These are phyloP conservation scores for Chloromyia formosa DNA, from an alignment of 2,888 invertebrate genomes.

Conservation along the genomic window DNA sequence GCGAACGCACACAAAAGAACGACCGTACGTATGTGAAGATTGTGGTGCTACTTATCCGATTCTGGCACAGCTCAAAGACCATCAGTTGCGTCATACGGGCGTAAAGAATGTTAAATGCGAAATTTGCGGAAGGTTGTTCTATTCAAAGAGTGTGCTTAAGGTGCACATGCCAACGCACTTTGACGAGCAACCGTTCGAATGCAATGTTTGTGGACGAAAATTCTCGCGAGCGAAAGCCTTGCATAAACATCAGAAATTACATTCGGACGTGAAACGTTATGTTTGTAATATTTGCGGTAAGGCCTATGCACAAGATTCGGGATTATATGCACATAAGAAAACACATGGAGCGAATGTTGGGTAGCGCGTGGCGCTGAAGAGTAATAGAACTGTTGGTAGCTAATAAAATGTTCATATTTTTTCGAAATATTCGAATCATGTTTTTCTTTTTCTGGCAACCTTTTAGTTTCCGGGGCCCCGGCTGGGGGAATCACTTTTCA, in stretches of 20 bases:
- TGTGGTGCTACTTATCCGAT: conserved; percentile 55
- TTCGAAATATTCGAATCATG: no score
- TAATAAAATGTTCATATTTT: background rate
- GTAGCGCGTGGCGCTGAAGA: no score
- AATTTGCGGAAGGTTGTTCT: conserved; percentile 55
- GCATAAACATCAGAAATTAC: conserved; percentile 55
- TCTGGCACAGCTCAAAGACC: conserved; percentile 55
- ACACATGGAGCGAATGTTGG: conserved; percentile 11
- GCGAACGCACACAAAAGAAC: conserved; percentile 67
- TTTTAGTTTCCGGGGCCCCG: no score
- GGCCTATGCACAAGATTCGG: no score
- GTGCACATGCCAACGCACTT: conserved; percentile 57
- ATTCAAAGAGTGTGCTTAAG: conserved; percentile 55
- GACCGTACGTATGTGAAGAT: conserved; percentile 63
- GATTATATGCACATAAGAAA: conserved; percentile 44
- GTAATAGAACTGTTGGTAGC: no score
- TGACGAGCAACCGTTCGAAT: conserved; percentile 53
- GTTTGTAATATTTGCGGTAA: conserved; percentile 50
- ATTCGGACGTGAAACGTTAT: conserved; percentile 49
- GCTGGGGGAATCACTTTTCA: no score
- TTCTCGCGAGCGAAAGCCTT: conserved; percentile 57
- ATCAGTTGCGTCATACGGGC: conserved; percentile 55
- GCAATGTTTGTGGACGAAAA: conserved; percentile 53
- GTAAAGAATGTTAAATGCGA: conserved; percentile 54
- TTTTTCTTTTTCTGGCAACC: no score